These are phyloP conservation scores for Cyclargus thomasi DNA, from an alignment of 1,140 invertebrate genomes.

Conservation along the genomic window DNA sequence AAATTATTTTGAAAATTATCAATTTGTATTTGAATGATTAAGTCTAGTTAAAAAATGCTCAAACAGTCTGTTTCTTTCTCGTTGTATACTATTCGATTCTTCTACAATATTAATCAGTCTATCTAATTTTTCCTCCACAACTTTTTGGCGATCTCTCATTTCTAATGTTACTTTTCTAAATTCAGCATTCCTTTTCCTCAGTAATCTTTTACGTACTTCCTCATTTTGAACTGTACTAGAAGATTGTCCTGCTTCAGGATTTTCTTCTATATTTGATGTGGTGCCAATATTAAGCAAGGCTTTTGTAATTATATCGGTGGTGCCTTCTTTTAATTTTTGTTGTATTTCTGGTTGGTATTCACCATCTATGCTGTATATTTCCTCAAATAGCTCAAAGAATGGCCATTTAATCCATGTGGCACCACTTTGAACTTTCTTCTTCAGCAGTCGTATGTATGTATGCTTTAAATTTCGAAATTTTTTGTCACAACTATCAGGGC, in stretches of 20 bases:
- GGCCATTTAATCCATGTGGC: constrained; percentile 54
- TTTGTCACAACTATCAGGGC: constrained; percentile 61
- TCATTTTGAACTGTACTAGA: constrained; percentile 42
- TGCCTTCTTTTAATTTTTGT: constrained; percentile 51
- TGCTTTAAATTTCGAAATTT: constrained; percentile 67
- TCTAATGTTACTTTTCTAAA: constrained; percentile 60
- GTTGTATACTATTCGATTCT: constrained; percentile 65
- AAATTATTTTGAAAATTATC: not conserved
- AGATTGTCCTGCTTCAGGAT: constrained; percentile 43
- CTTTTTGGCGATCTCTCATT: constrained; percentile 57
- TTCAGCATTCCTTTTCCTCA: constrained; percentile 52
- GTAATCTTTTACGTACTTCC: constrained; percentile 46
- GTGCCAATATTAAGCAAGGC: constrained; percentile 45
- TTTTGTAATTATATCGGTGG: constrained; percentile 49
- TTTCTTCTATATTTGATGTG: constrained; percentile 37
- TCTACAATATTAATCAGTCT: constrained; percentile 64
- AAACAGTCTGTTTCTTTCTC: constrained; percentile 60
- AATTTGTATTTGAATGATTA: constrained; percentile 30
- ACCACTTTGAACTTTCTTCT: constrained; percentile 51
- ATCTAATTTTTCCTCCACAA: constrained; percentile 65
- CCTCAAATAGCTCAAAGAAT: constrained; percentile 63
- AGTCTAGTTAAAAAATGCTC: constrained; percentile 57
- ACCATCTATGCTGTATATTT: constrained; percentile 58
- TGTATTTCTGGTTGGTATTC: constrained; percentile 60
- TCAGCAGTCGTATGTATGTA: constrained; percentile 58